Evolutionary conservation across 1,140 invertebrate species (phyloP).

Genomic region (Cydia amplana): DNA sequence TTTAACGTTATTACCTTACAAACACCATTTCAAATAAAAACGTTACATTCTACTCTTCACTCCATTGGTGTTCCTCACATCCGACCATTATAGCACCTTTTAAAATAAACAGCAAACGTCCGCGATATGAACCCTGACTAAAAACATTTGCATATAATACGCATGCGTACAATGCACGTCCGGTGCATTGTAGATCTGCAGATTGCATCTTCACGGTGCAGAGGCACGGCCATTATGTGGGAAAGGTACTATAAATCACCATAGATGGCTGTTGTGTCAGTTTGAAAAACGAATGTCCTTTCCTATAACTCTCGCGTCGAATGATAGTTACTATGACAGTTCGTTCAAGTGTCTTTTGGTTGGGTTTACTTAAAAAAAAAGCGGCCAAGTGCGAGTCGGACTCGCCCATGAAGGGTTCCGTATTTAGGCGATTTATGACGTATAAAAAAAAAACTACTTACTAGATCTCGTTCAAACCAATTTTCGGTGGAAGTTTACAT

Average conservation of each 20-base stretch:
- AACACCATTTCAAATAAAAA: background rate
- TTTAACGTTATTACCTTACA: too few species aligned
- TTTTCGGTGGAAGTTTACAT: too few species aligned
- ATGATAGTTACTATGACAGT: too few species aligned
- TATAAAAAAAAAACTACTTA: too few species aligned
- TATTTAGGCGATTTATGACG: too few species aligned
- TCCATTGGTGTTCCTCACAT: background rate
- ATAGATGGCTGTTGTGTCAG: background rate
- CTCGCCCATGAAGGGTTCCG: too few species aligned
- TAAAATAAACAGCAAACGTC: background rate
- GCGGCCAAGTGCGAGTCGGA: too few species aligned
- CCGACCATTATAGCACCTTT: background rate
- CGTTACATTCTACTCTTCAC: background rate
- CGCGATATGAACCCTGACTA: background rate
- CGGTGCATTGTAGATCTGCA: slow-evolving; percentile 54
- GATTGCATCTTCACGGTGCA: slow-evolving; percentile 54
- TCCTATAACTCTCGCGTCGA: background rate
- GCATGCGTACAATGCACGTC: slow-evolving; percentile 58
- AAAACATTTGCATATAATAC: slow-evolving; percentile 33
- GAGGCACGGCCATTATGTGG: slow-evolving; percentile 9
- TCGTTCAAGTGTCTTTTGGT: too few species aligned
- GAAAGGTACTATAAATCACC: background rate
- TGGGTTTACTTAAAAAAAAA: too few species aligned
- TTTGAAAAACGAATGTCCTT: background rate
- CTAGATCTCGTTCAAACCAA: too few species aligned